Percentiles rank a stretch among this genome's conserved stretches.
phyloP scores from a whole-genome alignment of 2,113 vertebrate genomes.

The Corvus cornix region DNA sequence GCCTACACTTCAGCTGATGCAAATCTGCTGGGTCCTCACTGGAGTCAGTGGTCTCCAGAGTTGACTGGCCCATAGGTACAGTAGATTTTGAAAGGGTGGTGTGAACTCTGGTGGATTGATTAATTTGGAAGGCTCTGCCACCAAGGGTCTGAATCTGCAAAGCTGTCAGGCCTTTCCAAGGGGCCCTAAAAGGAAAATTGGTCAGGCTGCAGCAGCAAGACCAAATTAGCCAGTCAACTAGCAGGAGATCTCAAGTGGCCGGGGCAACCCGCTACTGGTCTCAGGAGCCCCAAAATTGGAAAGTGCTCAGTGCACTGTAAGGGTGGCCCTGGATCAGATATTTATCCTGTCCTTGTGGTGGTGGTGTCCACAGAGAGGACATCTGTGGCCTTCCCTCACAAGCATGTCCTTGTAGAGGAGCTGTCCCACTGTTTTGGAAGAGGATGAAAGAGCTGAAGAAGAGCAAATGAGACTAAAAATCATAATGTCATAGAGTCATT shows the following conservation, averaged over 20 bases:
- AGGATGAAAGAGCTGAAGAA: not conserved
- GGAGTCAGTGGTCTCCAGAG: not conserved
- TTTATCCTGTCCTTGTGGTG: not conserved
- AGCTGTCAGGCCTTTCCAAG: not conserved
- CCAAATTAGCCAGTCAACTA: not conserved
- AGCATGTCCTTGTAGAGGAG: not conserved
- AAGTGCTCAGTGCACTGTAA: not conserved
- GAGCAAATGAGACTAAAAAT: not conserved
- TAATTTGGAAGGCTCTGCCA: not conserved
- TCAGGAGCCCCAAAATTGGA: not conserved
- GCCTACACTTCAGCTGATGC: not conserved
- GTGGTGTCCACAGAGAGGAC: not conserved
- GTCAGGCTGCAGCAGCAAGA: not conserved
- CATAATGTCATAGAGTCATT: not conserved
- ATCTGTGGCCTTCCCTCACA: not conserved
- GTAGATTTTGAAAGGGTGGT: not conserved
- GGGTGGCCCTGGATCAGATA: not conserved
- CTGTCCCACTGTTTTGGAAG: not conserved
- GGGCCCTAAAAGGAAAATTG: not conserved
- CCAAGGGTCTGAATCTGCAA: not conserved
- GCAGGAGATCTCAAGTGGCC: not conserved
- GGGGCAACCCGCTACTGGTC: not conserved
- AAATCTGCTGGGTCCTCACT: not conserved
- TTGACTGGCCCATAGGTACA: accelerated
- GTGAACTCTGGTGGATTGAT: not conserved